Conservation (phyloP, 2,113 vertebrate genomes). For the Meriones unguiculatus region DNA sequence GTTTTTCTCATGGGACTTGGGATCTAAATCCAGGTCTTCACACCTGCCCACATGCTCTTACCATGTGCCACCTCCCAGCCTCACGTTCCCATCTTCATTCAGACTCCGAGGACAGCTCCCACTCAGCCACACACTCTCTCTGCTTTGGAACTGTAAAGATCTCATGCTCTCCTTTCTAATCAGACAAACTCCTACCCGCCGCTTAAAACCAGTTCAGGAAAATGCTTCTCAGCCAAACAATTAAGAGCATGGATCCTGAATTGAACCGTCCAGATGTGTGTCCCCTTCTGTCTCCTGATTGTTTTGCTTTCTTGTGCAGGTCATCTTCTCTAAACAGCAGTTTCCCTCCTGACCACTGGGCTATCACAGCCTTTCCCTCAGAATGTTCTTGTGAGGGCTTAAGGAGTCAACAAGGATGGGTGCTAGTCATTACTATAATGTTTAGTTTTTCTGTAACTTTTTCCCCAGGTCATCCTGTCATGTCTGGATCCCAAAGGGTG, state of each 20-base stretch:
- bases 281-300: not conserved
- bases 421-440: too few species aligned
- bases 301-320: not conserved
- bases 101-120: not conserved
- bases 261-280: not conserved
- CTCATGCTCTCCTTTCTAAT: not conserved
- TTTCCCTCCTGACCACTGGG: not conserved
- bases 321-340: not conserved
- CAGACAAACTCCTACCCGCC: not conserved
- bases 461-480: accelerated
- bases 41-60: not conserved
- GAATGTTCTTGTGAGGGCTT: not conserved
- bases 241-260: not conserved
- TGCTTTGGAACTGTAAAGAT: not conserved
- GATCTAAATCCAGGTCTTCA: not conserved
- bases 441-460: not conserved
- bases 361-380: not conserved
- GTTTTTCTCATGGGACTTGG: not conserved
- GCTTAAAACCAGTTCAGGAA: not conserved
- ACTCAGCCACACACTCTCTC: not conserved
- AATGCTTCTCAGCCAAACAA: not conserved
- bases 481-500: not conserved
- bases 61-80: not conserved
- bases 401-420: not conserved
- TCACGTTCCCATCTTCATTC: not conserved